Percentiles rank a stretch among this genome's conserved stretches.
phyloP scores from a whole-genome alignment of 2,888 invertebrate species.

The Eueremaeus valkanovi region DNA sequence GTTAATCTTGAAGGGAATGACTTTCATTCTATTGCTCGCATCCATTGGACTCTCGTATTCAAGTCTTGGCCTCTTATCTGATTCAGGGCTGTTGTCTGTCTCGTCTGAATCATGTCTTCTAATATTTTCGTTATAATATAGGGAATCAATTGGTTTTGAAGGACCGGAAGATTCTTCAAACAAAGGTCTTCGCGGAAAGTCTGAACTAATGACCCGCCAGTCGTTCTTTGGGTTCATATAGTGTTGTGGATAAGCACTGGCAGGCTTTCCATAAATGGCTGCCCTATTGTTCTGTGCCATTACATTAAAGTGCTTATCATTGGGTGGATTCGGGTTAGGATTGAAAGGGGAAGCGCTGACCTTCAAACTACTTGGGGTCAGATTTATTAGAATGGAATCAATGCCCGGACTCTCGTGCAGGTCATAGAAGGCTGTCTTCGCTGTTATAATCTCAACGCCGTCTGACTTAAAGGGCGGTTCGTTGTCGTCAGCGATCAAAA shows the following conservation, averaged over 20 bases:
- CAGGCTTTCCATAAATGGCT: constrained; percentile 15
- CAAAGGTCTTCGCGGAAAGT: constrained; percentile 14
- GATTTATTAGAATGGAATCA: constrained; percentile 37
- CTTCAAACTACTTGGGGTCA: constrained; percentile 26
- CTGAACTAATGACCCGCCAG: constrained; percentile 31
- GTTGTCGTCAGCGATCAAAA: constrained; percentile 12
- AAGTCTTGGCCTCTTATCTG: constrained; percentile 17
- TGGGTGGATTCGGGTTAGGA: background rate
- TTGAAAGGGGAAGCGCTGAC: constrained; percentile 5
- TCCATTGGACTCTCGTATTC: background rate
- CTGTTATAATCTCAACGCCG: constrained; percentile 38
- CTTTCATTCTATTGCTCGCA: constrained; percentile 21
- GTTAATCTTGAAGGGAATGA: constrained; percentile 23
- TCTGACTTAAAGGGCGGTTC: background rate
- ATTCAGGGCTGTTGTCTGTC: background rate
- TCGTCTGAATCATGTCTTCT: constrained; percentile 21
- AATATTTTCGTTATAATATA: background rate
- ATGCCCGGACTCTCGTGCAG: background rate
- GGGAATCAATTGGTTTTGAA: constrained; percentile 2
- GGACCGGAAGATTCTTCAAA: constrained; percentile 1
- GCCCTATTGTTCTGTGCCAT: constrained; percentile 13
- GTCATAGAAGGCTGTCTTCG: constrained; percentile 35
- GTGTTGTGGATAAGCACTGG: background rate
- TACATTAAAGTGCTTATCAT: constrained; percentile 8
- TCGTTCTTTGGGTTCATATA: constrained; percentile 5